Evolutionary conservation across 92 coral and sea anemone species (phyloP), one percentile per base, ranked within the genome.

Genomic region (Montipora capitata): DNA sequence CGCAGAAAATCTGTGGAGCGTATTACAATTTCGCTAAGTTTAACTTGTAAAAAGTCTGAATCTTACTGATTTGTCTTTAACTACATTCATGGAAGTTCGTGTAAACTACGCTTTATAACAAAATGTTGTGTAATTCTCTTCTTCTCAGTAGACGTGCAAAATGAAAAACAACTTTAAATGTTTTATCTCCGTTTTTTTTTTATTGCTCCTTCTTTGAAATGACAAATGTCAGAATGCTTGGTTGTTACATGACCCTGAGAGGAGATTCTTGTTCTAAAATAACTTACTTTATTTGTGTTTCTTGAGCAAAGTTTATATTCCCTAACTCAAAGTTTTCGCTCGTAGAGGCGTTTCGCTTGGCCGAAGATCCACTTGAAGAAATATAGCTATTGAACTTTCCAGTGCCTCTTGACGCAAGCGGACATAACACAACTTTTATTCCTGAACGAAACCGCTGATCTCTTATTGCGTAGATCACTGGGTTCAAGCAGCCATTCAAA

Each of bases 371-470:
- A 40, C 4, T 43, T 8, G 74, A 63, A 16, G 89, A 74, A 10
- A 35, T 15, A 40, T 75, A 88, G 67, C 86, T 89, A 68, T 66
- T 79, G 0, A 83, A 82, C 44, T 92, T 88, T 40, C 58, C 57
- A 2, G 80, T 27, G 2, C 68, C 54, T 49, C 18, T 52, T 16
- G 54, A 58, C 45, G 74, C 10, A 42, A 57, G 84, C 10, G 88
- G 89, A 71, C 91, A 85, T 43, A 93, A 38, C 12, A 85, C 18
- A 42, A 89, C 86, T 48, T 72, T 85, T 79, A 88, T 74, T 42
- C 96, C 98, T 44, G 80, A 85, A 27, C 87, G 89, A 78, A 93
- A 95, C 68, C 96, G 91, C 77, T 87, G 87, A 86, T 95, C 98
- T 66, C 94, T 72, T 45, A 85, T 76, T 9, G 96, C 76, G 78